Conservation (phyloP, 1,140 invertebrate species). For the Cotesia glomerata region DNA sequence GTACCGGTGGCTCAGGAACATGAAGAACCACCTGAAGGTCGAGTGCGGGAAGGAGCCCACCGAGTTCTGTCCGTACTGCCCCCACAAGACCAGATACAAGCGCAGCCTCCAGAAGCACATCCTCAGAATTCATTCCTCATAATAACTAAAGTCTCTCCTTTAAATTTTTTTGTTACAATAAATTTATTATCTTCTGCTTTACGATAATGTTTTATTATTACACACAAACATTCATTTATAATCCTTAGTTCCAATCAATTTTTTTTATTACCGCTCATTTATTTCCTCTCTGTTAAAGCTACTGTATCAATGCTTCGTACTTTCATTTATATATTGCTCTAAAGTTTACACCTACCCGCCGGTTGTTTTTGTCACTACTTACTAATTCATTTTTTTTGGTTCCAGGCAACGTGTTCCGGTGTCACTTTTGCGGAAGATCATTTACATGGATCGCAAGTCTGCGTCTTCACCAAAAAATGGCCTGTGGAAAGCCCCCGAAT, state of each 20-base stretch:
- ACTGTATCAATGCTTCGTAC: too few relatives aligned
- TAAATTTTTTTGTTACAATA: too few relatives aligned
- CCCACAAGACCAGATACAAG: slow-evolving; percentile 57
- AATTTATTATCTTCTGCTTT: too few relatives aligned
- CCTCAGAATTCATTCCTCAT: slow-evolving; percentile 44
- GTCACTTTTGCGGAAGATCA: slow-evolving; percentile 48
- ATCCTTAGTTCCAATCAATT: too few relatives aligned
- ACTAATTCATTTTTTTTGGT: slow-evolving; percentile 35
- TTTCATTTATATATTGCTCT: too few relatives aligned
- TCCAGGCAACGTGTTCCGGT: slow-evolving; percentile 50
- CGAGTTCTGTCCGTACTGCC: slow-evolving; percentile 61
- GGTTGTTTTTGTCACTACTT: not conserved
- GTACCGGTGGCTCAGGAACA: slow-evolving; percentile 63
- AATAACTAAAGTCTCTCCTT: too few relatives aligned
- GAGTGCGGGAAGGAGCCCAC: slow-evolving; percentile 60
- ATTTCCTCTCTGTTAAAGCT: too few relatives aligned
- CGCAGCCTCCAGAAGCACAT: slow-evolving; percentile 56
- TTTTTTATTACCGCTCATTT: too few relatives aligned
- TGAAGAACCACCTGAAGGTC: slow-evolving; percentile 63
- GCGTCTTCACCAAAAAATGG: slow-evolving; percentile 60
- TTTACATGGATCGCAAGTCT: slow-evolving; percentile 61
- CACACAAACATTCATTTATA: too few relatives aligned
- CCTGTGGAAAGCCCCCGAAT: slow-evolving; percentile 61
- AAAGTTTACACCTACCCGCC: too few relatives aligned
- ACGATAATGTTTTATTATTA: too few relatives aligned